Evolutionary conservation across 53 echinoderm and acorn worm species (phyloP).

Genomic region (Zoroaster sp.): DNA sequence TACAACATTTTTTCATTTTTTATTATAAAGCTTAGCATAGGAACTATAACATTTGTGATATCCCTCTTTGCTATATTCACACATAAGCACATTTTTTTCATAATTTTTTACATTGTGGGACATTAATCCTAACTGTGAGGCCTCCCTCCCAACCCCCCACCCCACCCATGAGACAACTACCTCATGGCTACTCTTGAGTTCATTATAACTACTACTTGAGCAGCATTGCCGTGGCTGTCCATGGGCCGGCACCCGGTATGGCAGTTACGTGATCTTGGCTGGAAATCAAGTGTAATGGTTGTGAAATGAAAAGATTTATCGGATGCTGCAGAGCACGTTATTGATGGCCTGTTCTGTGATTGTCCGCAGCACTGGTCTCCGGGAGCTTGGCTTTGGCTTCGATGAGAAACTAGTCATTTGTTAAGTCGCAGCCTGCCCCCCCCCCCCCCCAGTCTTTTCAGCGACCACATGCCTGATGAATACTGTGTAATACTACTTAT

Average conservation of each 20-base stretch:
- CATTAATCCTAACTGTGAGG: constrained; percentile 38
- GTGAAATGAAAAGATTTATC: constrained; percentile 89
- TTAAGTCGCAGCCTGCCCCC: constrained; percentile 38
- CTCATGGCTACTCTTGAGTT: not conserved
- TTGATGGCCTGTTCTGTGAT: constrained; percentile 41
- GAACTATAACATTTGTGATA: no score
- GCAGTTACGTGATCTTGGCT: constrained; percentile 56
- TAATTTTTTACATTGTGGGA: no score
- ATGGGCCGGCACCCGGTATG: constrained; percentile 9
- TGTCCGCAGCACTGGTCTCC: constrained; percentile 31
- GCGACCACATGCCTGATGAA: constrained; percentile 27
- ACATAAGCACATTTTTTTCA: no score
- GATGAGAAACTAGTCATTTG: constrained; percentile 78
- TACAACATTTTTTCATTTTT: no score
- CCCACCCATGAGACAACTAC: no score
- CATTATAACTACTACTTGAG: constrained; percentile 47
- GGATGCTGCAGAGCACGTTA: constrained; percentile 53
- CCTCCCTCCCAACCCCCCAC: not conserved
- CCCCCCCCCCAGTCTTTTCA: constrained; percentile 10
- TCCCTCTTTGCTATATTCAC: no score
- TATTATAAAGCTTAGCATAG: no score
- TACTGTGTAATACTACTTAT: constrained; percentile 20
- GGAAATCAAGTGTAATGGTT: constrained; percentile 86
- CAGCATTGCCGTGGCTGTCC: not conserved
- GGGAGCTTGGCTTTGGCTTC: constrained; percentile 27